These are phyloP conservation scores for Rhincodon typus DNA, from an alignment of 2,797 vertebrate species.

Conservation along the genomic window DNA sequence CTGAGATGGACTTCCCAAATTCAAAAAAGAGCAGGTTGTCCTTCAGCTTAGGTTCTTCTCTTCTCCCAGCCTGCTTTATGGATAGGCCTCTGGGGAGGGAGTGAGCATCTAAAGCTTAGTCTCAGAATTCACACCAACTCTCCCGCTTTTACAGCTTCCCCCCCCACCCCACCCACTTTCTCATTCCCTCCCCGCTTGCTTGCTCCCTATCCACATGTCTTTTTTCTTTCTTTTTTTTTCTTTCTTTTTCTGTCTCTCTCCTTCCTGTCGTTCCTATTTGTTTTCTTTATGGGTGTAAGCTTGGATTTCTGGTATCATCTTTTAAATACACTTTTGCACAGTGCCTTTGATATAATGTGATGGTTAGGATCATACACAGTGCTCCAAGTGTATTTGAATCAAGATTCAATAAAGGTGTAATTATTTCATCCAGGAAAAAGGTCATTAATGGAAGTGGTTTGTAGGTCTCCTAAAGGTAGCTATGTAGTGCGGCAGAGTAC, in stretches of 20 bases:
- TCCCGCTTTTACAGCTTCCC: background rate
- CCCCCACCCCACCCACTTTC: background rate
- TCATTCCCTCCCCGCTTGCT: background rate
- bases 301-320: background rate
- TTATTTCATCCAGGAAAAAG: background rate
- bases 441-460: background rate
- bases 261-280: no score
- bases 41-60: no score
- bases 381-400: background rate
- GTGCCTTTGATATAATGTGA: background rate
- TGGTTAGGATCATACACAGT: background rate
- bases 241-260: no score
- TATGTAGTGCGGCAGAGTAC: background rate
- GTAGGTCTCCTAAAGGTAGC: background rate
- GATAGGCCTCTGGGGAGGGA: no score
- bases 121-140: no score
- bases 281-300: background rate
- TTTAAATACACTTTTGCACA: background rate
- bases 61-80: no score
- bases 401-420: background rate
- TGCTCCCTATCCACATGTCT: no score
- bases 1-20: no score
- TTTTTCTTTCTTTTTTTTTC: no score
- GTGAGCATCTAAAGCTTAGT: no score
- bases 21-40: no score